phyloP scores from a whole-genome alignment of 2,113 vertebrate species.

The Rhinopomastus cyanomelas region DNA sequence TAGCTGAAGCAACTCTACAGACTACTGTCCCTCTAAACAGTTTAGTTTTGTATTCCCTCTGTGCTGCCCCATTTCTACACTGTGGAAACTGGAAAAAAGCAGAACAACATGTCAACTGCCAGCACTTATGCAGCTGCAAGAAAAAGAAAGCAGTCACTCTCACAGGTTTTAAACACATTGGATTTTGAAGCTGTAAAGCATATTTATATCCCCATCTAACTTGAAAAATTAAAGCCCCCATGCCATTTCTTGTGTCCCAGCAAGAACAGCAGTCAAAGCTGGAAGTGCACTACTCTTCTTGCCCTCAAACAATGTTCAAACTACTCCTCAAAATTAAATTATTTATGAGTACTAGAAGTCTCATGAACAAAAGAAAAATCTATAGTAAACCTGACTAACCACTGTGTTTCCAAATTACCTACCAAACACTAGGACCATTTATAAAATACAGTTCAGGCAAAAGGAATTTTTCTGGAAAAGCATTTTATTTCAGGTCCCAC shows the following conservation, averaged over 20 bases:
- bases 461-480: neutral
- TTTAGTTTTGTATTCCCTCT: too few species aligned
- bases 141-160: neutral
- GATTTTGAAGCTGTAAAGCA: neutral
- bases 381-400: neutral
- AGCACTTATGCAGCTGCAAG: neutral
- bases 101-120: neutral
- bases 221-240: neutral
- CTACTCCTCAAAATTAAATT: neutral
- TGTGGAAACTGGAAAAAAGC: neutral
- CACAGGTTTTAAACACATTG: neutral
- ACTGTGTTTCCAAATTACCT: neutral
- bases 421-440: neutral
- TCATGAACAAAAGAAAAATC: neutral
- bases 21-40: neutral
- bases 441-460: neutral
- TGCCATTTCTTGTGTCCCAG: neutral
- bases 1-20: neutral
- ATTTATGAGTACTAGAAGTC: neutral
- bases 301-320: neutral
- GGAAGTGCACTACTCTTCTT: neutral
- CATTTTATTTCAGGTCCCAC: neutral
- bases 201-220: neutral
- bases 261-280: neutral
- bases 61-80: neutral